Conservation (phyloP, 2,888 invertebrate species). For the Colletes collaris region DNA sequence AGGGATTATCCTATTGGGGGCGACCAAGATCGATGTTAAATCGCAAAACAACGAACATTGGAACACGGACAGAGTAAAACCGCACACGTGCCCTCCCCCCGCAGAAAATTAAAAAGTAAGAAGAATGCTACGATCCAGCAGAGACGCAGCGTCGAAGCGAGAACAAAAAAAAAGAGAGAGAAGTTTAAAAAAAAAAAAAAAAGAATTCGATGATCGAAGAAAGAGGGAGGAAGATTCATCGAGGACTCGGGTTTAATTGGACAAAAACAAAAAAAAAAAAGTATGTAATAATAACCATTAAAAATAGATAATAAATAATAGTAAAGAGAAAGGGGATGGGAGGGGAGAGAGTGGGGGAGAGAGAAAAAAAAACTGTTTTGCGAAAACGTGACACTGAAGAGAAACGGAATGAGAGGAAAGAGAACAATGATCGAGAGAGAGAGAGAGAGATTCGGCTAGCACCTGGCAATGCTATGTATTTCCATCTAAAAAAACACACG, state of each 20-base stretch:
- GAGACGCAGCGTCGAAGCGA: constrained; percentile 10
- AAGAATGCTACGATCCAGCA: constrained; percentile 8
- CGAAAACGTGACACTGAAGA: constrained; percentile 7
- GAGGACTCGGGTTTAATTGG: constrained; percentile 12
- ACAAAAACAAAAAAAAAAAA: background rate
- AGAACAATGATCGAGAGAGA: constrained; percentile 26
- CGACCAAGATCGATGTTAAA: background rate
- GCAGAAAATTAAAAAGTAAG: background rate
- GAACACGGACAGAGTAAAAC: constrained; percentile 9
- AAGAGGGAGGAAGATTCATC: background rate
- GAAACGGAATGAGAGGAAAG: constrained; percentile 28
- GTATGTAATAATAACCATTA: no score
- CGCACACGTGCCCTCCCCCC: background rate
- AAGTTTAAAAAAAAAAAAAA: background rate
- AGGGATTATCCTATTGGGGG: constrained; percentile 3
- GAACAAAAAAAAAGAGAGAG: background rate
- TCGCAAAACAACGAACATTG: background rate
- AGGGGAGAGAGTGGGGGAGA: background rate
- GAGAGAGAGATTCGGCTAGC: constrained; percentile 57
- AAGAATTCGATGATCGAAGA: constrained; percentile 2
- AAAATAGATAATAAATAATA: no score
- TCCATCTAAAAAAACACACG: constrained; percentile 40
- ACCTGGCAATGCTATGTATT: constrained; percentile 80
- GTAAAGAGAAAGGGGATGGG: background rate
- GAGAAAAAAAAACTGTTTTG: constrained; percentile 13